Evolutionary conservation across 2,113 vertebrate species (phyloP), one percentile per base, ranked within the genome.

Genomic region (Heterotis niloticus): DNA sequence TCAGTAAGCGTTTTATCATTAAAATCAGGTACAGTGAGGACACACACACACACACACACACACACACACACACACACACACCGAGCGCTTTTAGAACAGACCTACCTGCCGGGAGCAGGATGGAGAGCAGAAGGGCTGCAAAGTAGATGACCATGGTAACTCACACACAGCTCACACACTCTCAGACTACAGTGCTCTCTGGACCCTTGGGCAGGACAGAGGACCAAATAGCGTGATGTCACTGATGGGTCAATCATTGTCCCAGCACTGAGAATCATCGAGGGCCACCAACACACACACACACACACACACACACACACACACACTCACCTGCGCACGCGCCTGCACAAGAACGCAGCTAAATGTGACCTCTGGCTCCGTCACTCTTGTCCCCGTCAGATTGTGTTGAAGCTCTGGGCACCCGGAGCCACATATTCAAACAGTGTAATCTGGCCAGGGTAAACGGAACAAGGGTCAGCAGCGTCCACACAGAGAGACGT

Each of bases 81-180:
- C 64, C 3, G 4, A 66, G 18, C 64, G 17, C 2, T 4, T 24
- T 66, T 11, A 11, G 18, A 24, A 66, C 5, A 11, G 14, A 0
- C 68, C 81, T 60, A 84, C 83, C 83, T 80, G 83, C 13, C 60
- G 68, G 16, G 11, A 84, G 65, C 34, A 84, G 70, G 72, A 59
- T 26, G 16, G 64, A 62, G 54, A 82, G 69, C 9, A 81, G 1
- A 28, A 84, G 5, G 4, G 66, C 75, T 29, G 52, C 69, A 2
- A 28, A 69, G 26, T 62, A 29, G 60, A 79, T 75, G 76, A 86
- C 86, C 91, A 92, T 92, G 86, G 79, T 78, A 81, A 51, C 17
- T 18, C 44, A 64, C 24, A 59, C 51, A 75, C 64, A 62, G 60
- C 16, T 72, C n/a, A 24, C 34, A 66, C 20, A 17, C 56, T 44